A percentile compares a stretch with the other conserved stretches of the same genome.
Conservation (phyloP, 2,888 invertebrate genomes). For the Patella caerulea region DNA sequence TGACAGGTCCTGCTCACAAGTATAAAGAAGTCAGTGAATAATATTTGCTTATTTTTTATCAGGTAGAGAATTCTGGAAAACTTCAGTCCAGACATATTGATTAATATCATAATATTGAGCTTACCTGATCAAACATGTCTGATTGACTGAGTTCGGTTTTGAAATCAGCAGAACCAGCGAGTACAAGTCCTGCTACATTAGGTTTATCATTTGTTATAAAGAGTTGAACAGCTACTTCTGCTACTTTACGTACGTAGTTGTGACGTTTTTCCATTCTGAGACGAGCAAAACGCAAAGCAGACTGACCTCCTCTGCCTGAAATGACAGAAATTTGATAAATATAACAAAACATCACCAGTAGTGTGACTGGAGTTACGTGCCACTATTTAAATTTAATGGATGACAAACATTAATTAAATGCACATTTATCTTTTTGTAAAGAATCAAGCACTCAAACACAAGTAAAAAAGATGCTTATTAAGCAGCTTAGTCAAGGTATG, state of each 20-base stretch:
- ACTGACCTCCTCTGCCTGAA: constrained; percentile 95
- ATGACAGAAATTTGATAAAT: constrained; percentile 22
- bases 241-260: constrained; percentile 99
- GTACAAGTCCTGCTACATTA: constrained; percentile 95
- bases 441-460: too few species aligned
- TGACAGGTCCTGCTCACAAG: too few species aligned
- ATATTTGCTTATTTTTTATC: too few species aligned
- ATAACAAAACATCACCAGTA: neutral
- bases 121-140: constrained; percentile 99
- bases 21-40: too few species aligned
- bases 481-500: too few species aligned
- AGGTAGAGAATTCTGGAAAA: too few species aligned
- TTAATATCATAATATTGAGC: constrained; percentile 24
- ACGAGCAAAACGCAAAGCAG: constrained; percentile 98
- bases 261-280: constrained; percentile 99
- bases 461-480: too few species aligned
- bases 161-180: constrained; percentile 99
- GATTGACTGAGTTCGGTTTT: constrained; percentile 99
- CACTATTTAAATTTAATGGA: too few species aligned
- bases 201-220: constrained; percentile 98
- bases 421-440: too few species aligned
- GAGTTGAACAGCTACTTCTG: constrained; percentile 95
- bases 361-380: too few species aligned
- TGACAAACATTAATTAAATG: too few species aligned
- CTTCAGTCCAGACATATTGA: too few species aligned